A percentile compares a stretch with the other conserved stretches of the same genome.
Evolutionary conservation across 2,888 invertebrate genomes (phyloP).

Genomic region (Hypselothyrea guttata): DNA sequence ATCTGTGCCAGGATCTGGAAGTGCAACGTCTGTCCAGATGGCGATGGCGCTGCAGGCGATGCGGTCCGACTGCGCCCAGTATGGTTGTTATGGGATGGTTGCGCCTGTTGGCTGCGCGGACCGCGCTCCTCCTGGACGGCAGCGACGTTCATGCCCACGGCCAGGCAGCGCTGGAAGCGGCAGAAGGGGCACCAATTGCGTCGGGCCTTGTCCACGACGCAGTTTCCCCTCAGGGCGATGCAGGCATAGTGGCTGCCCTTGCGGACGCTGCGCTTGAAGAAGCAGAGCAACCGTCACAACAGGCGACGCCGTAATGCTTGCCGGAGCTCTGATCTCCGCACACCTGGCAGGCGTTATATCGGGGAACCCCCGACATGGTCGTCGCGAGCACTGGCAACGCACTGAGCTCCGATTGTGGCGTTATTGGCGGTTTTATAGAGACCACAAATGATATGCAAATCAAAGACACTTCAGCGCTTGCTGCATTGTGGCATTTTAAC

Average conservation of each 20-base stretch:
- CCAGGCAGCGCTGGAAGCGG: constrained; percentile 89
- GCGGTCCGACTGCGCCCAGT: constrained; percentile 10
- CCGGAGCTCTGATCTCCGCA: constrained; percentile 93
- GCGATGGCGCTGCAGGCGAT: constrained; percentile 3
- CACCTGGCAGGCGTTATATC: constrained; percentile 85
- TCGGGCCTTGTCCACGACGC: constrained; percentile 90
- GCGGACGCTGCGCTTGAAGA: constrained; percentile 92
- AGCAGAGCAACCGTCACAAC: constrained; percentile 95
- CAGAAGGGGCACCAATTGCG: constrained; percentile 95
- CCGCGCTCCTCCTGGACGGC: constrained; percentile 94
- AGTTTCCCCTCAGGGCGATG: constrained; percentile 89
- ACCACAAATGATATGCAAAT: constrained; percentile 80
- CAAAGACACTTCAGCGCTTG: constrained; percentile 57
- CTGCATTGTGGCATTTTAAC: constrained; percentile 51
- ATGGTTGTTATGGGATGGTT: not conserved
- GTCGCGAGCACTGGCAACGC: constrained; percentile 13
- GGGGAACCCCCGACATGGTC: constrained; percentile 43
- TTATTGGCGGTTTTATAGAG: constrained; percentile 57
- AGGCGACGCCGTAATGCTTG: constrained; percentile 92
- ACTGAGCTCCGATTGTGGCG: constrained; percentile 21
- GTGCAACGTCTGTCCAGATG: constrained; percentile 72
- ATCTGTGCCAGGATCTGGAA: constrained; percentile 85
- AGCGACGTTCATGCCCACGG: constrained; percentile 89
- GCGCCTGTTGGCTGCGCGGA: constrained; percentile 83
- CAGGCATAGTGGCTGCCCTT: constrained; percentile 89